Conservation (phyloP, 2,113 vertebrate species). For the Clinocottus analis region DNA sequence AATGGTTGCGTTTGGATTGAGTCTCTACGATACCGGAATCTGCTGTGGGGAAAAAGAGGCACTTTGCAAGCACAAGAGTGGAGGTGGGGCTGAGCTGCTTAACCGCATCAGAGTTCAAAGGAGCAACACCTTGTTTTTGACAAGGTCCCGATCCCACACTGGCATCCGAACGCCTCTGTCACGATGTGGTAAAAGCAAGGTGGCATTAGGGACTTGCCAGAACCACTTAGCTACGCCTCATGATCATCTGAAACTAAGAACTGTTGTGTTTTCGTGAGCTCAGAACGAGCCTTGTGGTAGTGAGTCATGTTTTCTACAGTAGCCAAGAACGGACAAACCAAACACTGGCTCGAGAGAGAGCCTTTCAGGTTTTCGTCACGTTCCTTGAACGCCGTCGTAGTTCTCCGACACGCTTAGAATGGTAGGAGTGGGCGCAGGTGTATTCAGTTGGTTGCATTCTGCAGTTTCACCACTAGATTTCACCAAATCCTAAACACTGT, state of each 20-base stretch:
- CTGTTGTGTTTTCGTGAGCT: too few relatives aligned
- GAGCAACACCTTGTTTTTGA: background rate
- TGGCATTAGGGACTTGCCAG: background rate
- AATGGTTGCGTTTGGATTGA: background rate
- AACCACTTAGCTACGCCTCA: background rate
- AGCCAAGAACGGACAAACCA: too few relatives aligned
- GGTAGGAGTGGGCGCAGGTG: background rate
- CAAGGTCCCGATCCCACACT: background rate
- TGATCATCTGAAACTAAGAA: background rate
- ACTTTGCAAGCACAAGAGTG: background rate
- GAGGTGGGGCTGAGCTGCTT: background rate
- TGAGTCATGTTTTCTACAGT: too few relatives aligned
- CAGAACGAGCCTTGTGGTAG: too few relatives aligned
- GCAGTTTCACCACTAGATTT: background rate
- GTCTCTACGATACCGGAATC: background rate
- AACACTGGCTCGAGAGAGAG: too few relatives aligned
- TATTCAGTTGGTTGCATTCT: background rate
- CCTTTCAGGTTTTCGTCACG: background rate
- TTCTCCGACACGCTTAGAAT: background rate
- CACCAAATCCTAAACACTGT: background rate
- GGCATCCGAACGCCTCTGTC: background rate
- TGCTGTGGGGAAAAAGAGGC: background rate
- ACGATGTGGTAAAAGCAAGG: background rate
- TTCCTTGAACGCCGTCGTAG: background rate
- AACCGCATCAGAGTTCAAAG: background rate